Percentiles rank a stretch among this genome's conserved stretches.
These are phyloP conservation scores for Chirona hameri DNA, from an alignment of 2,888 invertebrate species.

Conservation along the genomic window DNA sequence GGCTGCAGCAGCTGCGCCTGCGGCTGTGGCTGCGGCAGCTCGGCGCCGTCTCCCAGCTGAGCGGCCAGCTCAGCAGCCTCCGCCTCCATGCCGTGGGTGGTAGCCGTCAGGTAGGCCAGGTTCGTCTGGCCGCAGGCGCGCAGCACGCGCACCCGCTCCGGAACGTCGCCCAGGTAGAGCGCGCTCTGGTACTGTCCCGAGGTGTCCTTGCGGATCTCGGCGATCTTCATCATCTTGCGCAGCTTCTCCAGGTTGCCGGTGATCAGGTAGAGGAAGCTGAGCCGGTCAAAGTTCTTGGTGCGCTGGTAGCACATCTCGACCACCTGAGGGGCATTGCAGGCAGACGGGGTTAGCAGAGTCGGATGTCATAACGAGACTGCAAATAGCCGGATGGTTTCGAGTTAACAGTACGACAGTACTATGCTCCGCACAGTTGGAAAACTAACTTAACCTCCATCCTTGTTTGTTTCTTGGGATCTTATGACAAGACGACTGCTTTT, in stretches of 20 bases:
- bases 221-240: slow-evolving; percentile 98
- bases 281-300: slow-evolving; percentile 98
- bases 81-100: slow-evolving; percentile 75
- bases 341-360: no score
- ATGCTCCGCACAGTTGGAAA: no score
- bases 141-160: slow-evolving; percentile 80
- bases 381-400: no score
- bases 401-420: no score
- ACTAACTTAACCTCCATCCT: no score
- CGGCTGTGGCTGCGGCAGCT: slow-evolving; percentile 67
- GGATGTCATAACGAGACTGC: no score
- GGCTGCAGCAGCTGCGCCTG: slow-evolving; percentile 76
- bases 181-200: slow-evolving; percentile 97
- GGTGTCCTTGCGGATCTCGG: slow-evolving; percentile 94
- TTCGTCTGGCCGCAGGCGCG: slow-evolving; percentile 53
- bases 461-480: no score
- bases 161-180: slow-evolving; percentile 82
- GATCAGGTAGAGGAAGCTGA: slow-evolving; percentile 94
- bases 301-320: slow-evolving; percentile 99
- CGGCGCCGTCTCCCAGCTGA: slow-evolving; percentile 60
- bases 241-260: slow-evolving; percentile 97
- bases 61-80: slow-evolving; percentile 73
- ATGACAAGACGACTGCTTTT: no score
- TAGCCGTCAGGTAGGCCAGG: slow-evolving; percentile 89
- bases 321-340: slow-evolving; percentile 49